These are phyloP conservation scores for Elmis aenea DNA, from an alignment of 2,888 invertebrate species.

Conservation along the genomic window DNA sequence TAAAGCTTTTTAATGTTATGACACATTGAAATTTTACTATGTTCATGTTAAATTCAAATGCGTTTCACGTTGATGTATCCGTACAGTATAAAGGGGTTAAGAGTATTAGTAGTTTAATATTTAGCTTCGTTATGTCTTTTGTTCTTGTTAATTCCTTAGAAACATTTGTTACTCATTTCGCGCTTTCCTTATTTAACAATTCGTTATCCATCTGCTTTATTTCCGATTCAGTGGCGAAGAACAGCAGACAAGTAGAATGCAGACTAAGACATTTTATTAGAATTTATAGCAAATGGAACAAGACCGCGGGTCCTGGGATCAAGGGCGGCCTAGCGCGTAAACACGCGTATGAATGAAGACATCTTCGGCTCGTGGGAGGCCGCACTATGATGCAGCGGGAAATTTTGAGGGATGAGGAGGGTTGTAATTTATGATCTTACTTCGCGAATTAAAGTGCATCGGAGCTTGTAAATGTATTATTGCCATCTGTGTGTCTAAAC, in stretches of 20 bases:
- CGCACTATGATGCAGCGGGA: conserved; percentile 18
- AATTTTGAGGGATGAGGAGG: conserved; percentile 14
- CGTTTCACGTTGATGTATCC: too few species aligned
- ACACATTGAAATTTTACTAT: too few species aligned
- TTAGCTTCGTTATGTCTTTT: too few species aligned
- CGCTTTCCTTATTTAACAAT: conserved; percentile 16
- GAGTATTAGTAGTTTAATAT: too few species aligned
- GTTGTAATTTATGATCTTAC: conserved; percentile 39
- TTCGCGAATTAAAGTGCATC: conserved; percentile 43
- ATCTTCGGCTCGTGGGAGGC: conserved; percentile 26
- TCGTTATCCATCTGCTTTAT: conserved; percentile 31
- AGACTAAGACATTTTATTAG: conserved; percentile 35
- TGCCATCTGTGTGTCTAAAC: conserved; percentile 36
- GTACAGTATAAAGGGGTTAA: too few species aligned
- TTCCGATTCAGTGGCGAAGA: conserved; percentile 26
- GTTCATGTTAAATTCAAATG: too few species aligned
- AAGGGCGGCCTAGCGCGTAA: conserved; percentile 33
- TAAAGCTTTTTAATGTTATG: too few species aligned
- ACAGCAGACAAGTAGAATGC: conserved; percentile 30
- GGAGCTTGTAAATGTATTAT: conserved; percentile 43
- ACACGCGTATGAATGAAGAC: conserved; percentile 39
- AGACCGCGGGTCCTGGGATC: conserved; percentile 32
- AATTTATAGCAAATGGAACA: conserved; percentile 39
- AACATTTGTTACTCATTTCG: too few species aligned
- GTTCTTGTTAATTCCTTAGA: too few species aligned